phyloP scores from a whole-genome alignment of 2,113 vertebrate genomes.

The Indri indri region DNA sequence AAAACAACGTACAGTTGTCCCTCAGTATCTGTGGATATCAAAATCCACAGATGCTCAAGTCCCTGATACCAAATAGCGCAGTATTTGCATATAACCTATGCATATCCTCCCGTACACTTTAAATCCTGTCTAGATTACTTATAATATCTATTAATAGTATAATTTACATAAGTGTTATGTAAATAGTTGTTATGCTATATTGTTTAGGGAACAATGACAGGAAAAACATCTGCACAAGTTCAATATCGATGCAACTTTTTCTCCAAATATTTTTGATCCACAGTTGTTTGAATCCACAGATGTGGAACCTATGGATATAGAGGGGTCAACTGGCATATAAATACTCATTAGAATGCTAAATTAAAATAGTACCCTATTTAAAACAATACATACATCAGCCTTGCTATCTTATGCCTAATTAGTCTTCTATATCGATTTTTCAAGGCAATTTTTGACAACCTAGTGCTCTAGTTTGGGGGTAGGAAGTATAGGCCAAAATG shows the following conservation, averaged over 20 bases:
- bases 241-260: not conserved
- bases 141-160: not conserved
- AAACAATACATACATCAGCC: constrained; percentile 12
- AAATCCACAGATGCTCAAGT: not conserved
- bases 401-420: not conserved
- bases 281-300: not conserved
- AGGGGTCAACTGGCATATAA: not conserved
- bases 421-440: not conserved
- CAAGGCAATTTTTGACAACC: not conserved
- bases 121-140: not conserved
- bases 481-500: not conserved
- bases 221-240: not conserved
- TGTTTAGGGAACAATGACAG: not conserved
- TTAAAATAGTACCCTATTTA: constrained; percentile 21
- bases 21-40: not conserved
- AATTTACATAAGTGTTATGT: not conserved
- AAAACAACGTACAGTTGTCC: constrained; percentile 21
- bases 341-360: not conserved
- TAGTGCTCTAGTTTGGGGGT: not conserved
- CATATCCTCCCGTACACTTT: not conserved
- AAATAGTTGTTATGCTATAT: not conserved
- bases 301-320: not conserved
- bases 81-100: not conserved
- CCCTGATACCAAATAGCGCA: not conserved
- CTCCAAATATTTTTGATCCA: not conserved